Percentiles rank a stretch among this genome's conserved stretches.
Evolutionary conservation across 64 coral and sea anemone genomes (phyloP).

Genomic region (Montipora efflorescens): DNA sequence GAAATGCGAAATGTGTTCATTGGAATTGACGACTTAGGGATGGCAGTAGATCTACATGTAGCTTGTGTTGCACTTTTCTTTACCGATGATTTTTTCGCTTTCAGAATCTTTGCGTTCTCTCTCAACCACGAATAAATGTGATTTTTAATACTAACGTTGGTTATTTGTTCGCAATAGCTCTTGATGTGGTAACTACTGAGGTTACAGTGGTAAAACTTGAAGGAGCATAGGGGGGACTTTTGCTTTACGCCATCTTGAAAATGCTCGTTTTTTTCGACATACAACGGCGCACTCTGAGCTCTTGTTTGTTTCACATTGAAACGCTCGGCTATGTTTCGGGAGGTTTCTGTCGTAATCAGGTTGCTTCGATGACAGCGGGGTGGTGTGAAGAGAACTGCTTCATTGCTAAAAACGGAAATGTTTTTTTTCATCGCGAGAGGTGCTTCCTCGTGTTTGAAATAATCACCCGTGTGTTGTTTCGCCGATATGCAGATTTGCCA

Average conservation of each 20-base stretch:
- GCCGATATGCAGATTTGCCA: slow-evolving; percentile 15
- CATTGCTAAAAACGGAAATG: background rate
- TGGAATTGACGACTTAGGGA: background rate
- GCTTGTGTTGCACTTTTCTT: background rate
- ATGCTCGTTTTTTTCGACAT: background rate
- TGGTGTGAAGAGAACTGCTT: background rate
- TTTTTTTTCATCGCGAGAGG: background rate
- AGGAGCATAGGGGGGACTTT: background rate
- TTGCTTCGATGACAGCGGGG: slow-evolving; percentile 15
- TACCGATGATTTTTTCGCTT: background rate
- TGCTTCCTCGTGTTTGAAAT: background rate
- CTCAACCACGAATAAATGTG: slow-evolving; percentile 11
- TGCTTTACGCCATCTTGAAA: slow-evolving; percentile 7
- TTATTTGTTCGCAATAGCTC: slow-evolving; percentile 56
- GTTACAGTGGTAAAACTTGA: slow-evolving; percentile 31
- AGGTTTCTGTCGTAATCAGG: background rate
- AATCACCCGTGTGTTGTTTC: slow-evolving; percentile 5
- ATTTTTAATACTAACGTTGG: slow-evolving; percentile 2
- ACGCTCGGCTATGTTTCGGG: background rate
- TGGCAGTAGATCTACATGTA: background rate
- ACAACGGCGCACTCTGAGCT: background rate
- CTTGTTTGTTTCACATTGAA: background rate
- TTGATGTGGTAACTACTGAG: slow-evolving; percentile 12
- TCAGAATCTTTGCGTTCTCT: background rate
- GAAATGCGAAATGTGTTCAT: slow-evolving; percentile 34